These are phyloP conservation scores for Chromis chromis DNA, from an alignment of 2,797 vertebrate genomes.

Conservation along the genomic window DNA sequence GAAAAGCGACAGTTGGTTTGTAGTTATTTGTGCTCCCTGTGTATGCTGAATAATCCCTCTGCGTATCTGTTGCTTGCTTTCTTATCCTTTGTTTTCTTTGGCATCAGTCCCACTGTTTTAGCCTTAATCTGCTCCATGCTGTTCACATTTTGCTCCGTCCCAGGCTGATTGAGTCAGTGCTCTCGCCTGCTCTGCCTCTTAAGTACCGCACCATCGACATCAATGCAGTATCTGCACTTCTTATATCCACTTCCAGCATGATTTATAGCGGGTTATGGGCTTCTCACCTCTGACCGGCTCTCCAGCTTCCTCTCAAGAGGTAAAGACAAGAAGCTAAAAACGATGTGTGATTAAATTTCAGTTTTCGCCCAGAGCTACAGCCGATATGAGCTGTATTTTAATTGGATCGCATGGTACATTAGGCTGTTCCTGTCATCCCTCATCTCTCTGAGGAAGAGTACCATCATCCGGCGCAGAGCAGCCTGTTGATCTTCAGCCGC, in stretches of 20 bases:
- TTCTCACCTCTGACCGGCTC: conserved; percentile 31
- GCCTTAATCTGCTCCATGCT: conserved; percentile 74
- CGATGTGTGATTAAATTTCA: conserved; percentile 56
- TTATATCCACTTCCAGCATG: conserved; percentile 13
- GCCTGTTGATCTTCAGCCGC: conserved; percentile 63
- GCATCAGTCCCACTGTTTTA: conserved; percentile 60
- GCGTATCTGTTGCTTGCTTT: conserved; percentile 71
- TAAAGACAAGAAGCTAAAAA: conserved; percentile 41
- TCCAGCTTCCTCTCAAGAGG: conserved; percentile 18
- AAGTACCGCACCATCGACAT: conserved; percentile 34
- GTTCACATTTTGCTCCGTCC: conserved; percentile 62
- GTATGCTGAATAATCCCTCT: conserved; percentile 68
- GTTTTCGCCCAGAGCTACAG: conserved; percentile 32
- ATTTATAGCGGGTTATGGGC: conserved; percentile 31
- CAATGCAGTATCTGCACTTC: conserved; percentile 6
- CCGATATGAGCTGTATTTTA: conserved; percentile 34
- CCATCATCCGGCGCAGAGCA: conserved; percentile 27
- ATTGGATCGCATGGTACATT: conserved; percentile 43
- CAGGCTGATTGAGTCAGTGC: conserved; percentile 54
- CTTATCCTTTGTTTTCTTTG: conserved; percentile 67
- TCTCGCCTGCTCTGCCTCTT: conserved; percentile 27
- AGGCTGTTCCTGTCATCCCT: conserved; percentile 40
- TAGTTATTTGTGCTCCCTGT: conserved; percentile 70
- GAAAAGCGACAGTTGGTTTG: conserved; percentile 75
- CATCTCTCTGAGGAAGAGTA: conserved; percentile 43